phyloP scores from a whole-genome alignment of 2,888 invertebrate genomes.

The Apoda limacodes region DNA sequence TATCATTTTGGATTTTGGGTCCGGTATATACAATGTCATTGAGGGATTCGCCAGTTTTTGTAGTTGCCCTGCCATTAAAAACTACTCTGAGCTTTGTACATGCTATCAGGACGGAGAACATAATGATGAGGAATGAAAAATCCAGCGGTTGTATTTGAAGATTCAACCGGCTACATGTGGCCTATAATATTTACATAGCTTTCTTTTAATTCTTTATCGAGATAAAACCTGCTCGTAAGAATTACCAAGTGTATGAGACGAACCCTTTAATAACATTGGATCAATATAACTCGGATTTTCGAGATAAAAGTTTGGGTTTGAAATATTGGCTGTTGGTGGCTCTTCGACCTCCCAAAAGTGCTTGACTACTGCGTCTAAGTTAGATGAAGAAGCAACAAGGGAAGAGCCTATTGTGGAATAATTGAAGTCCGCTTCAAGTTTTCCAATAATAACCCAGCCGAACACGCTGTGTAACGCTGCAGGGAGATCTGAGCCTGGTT shows the following conservation, averaged over 20 bases:
- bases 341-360: conserved; percentile 12
- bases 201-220: conserved; percentile 2
- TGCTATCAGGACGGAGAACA: conserved; percentile 4
- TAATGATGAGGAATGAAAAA: conserved; percentile 9
- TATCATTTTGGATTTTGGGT: conserved; percentile 6
- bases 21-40: conserved; percentile 8
- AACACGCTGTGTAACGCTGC: conserved; percentile 6
- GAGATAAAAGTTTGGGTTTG: conserved; percentile 1
- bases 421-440: not conserved
- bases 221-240: not conserved
- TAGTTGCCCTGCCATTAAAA: conserved; percentile 7
- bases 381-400: not conserved
- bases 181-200: conserved; percentile 9
- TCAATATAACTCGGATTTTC: conserved; percentile 7
- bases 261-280: conserved; percentile 5
- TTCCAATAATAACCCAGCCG: conserved; percentile 9
- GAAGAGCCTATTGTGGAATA: not conserved
- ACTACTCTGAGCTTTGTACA: conserved; percentile 8
- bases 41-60: not conserved
- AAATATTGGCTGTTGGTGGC: conserved; percentile 1
- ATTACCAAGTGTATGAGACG: not conserved
- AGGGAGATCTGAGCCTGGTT: conserved; percentile 6
- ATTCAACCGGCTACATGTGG: conserved; percentile 7
- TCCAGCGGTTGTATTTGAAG: too few species aligned
- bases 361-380: conserved; percentile 3